phyloP scores from a whole-genome alignment of 37 sponge, comb jelly and placozoan genomes.

The Theonella swinhoei region DNA sequence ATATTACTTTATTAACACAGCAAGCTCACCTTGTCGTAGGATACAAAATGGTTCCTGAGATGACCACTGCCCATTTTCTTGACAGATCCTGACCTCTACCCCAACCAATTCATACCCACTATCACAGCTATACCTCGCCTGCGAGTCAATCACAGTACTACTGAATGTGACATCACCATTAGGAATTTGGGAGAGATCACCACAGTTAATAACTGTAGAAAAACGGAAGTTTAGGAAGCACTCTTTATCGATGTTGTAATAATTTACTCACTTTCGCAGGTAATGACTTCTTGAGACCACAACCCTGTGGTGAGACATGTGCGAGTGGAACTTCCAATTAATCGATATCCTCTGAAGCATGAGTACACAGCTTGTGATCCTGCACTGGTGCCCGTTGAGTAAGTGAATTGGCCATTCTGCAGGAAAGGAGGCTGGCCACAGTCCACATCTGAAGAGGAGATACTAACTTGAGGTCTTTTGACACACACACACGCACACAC shows the following conservation, averaged over 20 bases:
- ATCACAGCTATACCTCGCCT: slow-evolving; percentile 34
- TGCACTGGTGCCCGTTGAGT: not conserved
- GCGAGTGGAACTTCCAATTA: slow-evolving; percentile 33
- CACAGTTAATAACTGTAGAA: slow-evolving; percentile 6
- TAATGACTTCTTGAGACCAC: slow-evolving; percentile 62
- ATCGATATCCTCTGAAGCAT: slow-evolving; percentile 44
- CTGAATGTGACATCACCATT: slow-evolving; percentile 12
- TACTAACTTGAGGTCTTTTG: too few relatives aligned
- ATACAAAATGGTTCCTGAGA: slow-evolving; percentile 17
- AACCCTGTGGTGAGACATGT: slow-evolving; percentile 52
- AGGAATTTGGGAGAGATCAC: not conserved
- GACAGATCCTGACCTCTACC: slow-evolving; percentile 10
- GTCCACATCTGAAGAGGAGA: not conserved
- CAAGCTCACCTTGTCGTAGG: not conserved
- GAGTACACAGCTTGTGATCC: slow-evolving; percentile 49
- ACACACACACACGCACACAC: too few relatives aligned
- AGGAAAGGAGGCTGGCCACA: not conserved
- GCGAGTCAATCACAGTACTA: not conserved
- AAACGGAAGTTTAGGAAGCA: not conserved
- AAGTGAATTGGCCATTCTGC: not conserved
- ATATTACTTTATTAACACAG: too few relatives aligned
- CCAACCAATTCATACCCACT: slow-evolving; percentile 21
- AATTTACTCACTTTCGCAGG: slow-evolving; percentile 49
- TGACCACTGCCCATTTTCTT: slow-evolving; percentile 18
- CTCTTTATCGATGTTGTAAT: not conserved